Evolutionary conservation across 2,113 vertebrate genomes (phyloP).

Genomic region (Clarias magur): DNA sequence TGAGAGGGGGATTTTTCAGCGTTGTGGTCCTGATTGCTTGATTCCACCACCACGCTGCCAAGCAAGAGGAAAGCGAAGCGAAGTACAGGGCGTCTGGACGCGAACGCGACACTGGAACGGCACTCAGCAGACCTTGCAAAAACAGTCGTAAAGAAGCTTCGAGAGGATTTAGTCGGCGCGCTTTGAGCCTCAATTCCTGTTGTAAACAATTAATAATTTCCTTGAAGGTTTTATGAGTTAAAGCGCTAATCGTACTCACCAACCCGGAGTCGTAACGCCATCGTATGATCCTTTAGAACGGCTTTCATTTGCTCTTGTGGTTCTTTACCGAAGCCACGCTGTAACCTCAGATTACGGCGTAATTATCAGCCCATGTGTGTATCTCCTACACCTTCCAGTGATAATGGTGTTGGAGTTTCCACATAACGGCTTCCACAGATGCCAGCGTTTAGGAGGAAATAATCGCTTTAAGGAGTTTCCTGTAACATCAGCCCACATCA

Average conservation of each 20-base stretch:
- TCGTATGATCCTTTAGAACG: background rate
- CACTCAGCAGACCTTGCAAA: background rate
- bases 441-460: constrained; percentile 8
- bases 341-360: constrained; percentile 19
- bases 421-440: constrained; percentile 21
- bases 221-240: background rate
- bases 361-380: constrained; percentile 13
- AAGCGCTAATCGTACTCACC: background rate
- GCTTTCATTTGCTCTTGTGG: constrained; percentile 10
- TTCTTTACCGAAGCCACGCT: background rate
- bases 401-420: constrained; percentile 21
- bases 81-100: constrained; percentile 8
- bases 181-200: background rate
- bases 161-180: background rate
- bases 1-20: constrained; percentile 19
- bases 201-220: constrained; percentile 12
- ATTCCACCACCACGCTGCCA: background rate
- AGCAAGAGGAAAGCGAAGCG: background rate
- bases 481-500: background rate
- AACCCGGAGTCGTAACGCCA: background rate
- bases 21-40: background rate
- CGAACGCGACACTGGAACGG: background rate
- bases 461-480: background rate
- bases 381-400: constrained; percentile 17
- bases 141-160: background rate